Percentiles rank a stretch among this genome's conserved stretches.
These are phyloP conservation scores for Formica aserva DNA, from an alignment of 2,888 invertebrate genomes.

Conservation along the genomic window DNA sequence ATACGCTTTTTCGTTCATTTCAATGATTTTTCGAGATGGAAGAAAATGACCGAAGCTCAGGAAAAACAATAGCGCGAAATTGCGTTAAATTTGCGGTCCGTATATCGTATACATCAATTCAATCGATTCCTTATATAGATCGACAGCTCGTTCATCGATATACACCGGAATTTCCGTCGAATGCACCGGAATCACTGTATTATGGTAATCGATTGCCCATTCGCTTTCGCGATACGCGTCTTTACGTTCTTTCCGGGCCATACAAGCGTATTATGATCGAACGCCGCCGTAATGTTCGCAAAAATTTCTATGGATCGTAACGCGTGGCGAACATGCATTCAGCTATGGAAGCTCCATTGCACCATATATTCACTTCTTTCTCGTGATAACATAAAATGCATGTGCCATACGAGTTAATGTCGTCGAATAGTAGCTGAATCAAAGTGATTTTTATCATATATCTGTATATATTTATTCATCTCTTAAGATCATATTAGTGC, in stretches of 20 bases:
- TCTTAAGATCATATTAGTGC: neutral
- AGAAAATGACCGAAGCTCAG: neutral
- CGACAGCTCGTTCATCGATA: constrained; percentile 21
- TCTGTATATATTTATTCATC: neutral
- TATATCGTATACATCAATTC: constrained; percentile 33
- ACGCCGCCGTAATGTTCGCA: constrained; percentile 42
- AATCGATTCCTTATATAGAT: constrained; percentile 45
- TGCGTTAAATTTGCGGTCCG: constrained; percentile 6
- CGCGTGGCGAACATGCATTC: constrained; percentile 29
- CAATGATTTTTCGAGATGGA: neutral
- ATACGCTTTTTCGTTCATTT: neutral
- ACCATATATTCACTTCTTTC: constrained; percentile 17
- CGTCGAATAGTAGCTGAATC: neutral
- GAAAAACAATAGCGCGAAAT: constrained; percentile 23
- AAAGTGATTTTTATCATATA: neutral
- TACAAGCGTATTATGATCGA: constrained; percentile 51
- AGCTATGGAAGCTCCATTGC: neutral
- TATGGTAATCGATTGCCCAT: constrained; percentile 77
- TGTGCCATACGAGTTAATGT: neutral
- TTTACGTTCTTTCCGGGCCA: constrained; percentile 44
- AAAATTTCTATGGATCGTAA: constrained; percentile 39
- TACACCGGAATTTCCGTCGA: constrained; percentile 50
- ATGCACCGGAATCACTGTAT: constrained; percentile 76
- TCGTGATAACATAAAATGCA: neutral
- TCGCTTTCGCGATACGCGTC: constrained; percentile 63